phyloP scores from a whole-genome alignment of 2,113 vertebrate species.

The Dipodomys ordii region DNA sequence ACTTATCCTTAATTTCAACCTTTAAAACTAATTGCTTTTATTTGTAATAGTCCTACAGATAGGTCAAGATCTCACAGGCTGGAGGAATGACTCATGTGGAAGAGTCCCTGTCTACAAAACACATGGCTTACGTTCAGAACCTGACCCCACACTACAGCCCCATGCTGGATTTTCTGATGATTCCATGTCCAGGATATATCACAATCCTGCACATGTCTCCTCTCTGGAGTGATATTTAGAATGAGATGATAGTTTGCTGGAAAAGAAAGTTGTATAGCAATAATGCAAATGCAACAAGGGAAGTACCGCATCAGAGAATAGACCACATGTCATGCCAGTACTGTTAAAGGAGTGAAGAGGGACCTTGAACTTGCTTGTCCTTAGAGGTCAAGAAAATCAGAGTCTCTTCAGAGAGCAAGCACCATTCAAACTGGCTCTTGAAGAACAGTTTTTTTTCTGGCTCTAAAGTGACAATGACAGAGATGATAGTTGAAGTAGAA shows the following conservation, averaged over 20 bases:
- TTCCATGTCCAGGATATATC: not conserved
- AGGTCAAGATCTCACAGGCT: not conserved
- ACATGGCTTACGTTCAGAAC: too few relatives aligned
- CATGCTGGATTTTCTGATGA: not conserved
- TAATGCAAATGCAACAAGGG: not conserved
- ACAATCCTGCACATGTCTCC: not conserved
- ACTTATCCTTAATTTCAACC: slow-evolving; percentile 34
- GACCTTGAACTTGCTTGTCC: not conserved
- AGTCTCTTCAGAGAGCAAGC: not conserved
- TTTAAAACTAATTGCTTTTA: not conserved
- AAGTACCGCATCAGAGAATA: not conserved
- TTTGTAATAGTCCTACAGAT: not conserved
- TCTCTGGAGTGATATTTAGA: not conserved
- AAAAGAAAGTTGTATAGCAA: not conserved
- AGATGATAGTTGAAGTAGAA: slow-evolving; percentile 18
- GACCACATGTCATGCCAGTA: not conserved
- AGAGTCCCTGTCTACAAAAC: too few relatives aligned
- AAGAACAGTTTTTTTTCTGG: slow-evolving; percentile 19
- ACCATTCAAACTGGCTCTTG: not conserved
- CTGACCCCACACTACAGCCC: too few relatives aligned
- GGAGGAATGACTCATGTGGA: too few relatives aligned
- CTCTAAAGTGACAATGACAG: not conserved
- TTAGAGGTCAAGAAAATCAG: not conserved
- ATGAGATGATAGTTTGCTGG: not conserved
- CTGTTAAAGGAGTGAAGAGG: not conserved